These are phyloP conservation scores for Brachylomia viminalis DNA, from an alignment of 2,888 invertebrate genomes.

Conservation along the genomic window DNA sequence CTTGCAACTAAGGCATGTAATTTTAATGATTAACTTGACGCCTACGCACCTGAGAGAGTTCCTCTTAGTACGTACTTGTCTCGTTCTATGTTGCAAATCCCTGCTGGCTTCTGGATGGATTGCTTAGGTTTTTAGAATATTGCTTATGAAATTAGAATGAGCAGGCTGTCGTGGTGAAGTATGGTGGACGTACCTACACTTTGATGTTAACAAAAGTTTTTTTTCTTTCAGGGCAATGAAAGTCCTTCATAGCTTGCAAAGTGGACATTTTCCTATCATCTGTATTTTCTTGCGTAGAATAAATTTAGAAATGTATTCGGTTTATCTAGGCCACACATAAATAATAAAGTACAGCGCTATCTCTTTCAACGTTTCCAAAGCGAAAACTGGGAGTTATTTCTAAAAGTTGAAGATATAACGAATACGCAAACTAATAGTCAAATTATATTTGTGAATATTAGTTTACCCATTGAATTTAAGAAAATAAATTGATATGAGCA, in stretches of 20 bases:
- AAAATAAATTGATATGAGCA: neutral
- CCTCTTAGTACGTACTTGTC: slow-evolving; percentile 13
- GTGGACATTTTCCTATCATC: neutral
- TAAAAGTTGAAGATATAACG: no score
- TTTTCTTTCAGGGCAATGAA: neutral
- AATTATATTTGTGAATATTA: neutral
- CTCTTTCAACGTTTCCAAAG: neutral
- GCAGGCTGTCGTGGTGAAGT: neutral
- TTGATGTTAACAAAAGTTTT: neutral
- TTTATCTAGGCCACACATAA: neutral
- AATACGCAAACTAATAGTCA: no score
- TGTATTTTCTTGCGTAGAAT: neutral
- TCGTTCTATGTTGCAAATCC: slow-evolving; percentile 44
- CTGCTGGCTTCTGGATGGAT: slow-evolving; percentile 22
- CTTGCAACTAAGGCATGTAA: slow-evolving; percentile 54
- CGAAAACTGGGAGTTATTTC: neutral
- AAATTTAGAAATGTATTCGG: neutral
- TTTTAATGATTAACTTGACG: slow-evolving; percentile 60
- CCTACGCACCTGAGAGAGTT: slow-evolving; percentile 44
- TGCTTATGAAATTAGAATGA: neutral
- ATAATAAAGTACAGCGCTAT: neutral
- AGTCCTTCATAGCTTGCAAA: neutral
- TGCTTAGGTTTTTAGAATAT: slow-evolving; percentile 9
- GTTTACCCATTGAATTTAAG: neutral
- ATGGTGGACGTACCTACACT: neutral